A percentile compares a stretch with the other conserved stretches of the same genome.
Conservation (phyloP, 2,888 invertebrate genomes). For the Cistogaster globosa region DNA sequence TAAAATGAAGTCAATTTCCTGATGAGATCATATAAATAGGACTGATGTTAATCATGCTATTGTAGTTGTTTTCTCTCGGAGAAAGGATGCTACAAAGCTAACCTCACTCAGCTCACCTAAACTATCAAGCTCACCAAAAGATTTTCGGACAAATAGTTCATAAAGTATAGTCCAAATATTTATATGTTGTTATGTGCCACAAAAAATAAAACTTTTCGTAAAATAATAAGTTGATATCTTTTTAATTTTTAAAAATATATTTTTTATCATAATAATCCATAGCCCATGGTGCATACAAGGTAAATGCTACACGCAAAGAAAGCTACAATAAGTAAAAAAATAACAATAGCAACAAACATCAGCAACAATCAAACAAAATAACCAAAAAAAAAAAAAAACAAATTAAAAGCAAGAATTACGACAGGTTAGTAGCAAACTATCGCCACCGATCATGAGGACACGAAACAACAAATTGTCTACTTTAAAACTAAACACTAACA, state of each 20-base stretch:
- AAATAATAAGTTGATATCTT: not conserved
- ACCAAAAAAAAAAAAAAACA: conserved; percentile 49
- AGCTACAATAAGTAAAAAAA: conserved; percentile 43
- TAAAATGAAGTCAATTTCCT: too few species aligned
- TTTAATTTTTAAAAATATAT: not conserved
- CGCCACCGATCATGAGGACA: conserved; percentile 69
- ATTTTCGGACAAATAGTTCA: too few species aligned
- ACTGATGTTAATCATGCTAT: too few species aligned
- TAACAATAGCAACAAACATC: conserved; percentile 30
- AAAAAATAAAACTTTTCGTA: too few species aligned
- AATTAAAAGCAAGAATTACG: conserved; percentile 73
- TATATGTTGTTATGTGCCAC: too few species aligned
- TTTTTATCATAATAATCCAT: not conserved
- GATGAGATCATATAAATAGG: too few species aligned
- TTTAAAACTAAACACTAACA: conserved; percentile 59
- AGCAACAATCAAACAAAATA: conserved; percentile 54
- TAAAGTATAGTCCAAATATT: too few species aligned
- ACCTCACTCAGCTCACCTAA: too few species aligned
- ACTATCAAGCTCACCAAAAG: too few species aligned
- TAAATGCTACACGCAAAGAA: conserved; percentile 53
- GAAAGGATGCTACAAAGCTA: too few species aligned
- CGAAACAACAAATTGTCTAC: conserved; percentile 70
- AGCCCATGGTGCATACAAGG: conserved; percentile 40
- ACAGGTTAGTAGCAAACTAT: conserved; percentile 71
- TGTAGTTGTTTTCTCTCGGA: too few species aligned